phyloP scores from a whole-genome alignment of 2,797 vertebrate species.

The Enteromius paludinosus region DNA sequence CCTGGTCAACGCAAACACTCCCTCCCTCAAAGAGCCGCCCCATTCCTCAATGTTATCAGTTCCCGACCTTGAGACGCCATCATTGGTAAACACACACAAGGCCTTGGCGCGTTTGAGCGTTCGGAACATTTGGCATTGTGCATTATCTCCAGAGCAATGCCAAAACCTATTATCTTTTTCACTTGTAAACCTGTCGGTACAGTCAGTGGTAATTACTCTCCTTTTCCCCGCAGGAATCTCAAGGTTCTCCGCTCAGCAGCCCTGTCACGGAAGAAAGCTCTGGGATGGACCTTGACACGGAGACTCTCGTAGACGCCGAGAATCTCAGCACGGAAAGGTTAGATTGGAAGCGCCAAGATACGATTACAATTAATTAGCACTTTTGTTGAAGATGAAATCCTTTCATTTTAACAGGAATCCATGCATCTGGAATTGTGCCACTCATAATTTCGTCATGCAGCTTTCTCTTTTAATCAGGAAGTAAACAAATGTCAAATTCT shows the following conservation, averaged over 20 bases:
- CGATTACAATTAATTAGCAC: not conserved
- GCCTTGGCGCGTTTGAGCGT: not conserved
- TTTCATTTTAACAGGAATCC: not conserved
- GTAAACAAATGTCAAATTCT: not conserved
- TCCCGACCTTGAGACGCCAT: slow-evolving; percentile 34
- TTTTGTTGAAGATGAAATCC: not conserved
- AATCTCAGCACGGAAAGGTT: slow-evolving; percentile 85
- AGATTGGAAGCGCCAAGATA: not conserved
- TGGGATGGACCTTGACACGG: slow-evolving; percentile 82
- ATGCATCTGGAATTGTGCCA: not conserved
- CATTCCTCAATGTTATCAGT: slow-evolving; percentile 15
- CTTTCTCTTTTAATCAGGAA: not conserved
- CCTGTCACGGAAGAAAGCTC: slow-evolving; percentile 77
- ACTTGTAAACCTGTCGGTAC: not conserved
- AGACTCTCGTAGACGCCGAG: slow-evolving; percentile 76
- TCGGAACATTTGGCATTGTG: slow-evolving; percentile 30
- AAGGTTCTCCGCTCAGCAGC: slow-evolving; percentile 57
- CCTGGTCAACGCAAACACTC: slow-evolving; percentile 40
- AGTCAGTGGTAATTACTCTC: slow-evolving; percentile 9
- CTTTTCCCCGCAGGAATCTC: slow-evolving; percentile 64
- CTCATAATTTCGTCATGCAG: not conserved
- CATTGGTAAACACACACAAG: not conserved
- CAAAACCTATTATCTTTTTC: slow-evolving; percentile 4
- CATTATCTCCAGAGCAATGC: slow-evolving; percentile 2
- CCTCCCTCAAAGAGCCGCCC: not conserved